Evolutionary conservation across 2,113 vertebrate genomes (phyloP), one percentile per base, ranked within the genome.

Genomic region (Colinus virginianus): DNA sequence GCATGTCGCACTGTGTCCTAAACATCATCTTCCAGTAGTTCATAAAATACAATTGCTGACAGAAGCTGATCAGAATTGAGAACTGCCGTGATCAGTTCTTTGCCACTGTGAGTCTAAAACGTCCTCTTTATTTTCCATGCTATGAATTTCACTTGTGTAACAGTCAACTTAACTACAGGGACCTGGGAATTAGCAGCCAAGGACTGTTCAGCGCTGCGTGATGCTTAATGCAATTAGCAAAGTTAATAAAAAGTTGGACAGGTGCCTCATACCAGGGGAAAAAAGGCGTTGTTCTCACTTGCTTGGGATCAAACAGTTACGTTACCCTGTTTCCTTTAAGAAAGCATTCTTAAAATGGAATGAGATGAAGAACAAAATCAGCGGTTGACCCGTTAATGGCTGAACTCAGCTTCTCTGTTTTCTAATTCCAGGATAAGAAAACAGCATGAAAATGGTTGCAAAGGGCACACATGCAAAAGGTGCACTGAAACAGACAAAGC

Each of bases 161-260:
- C 56, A 88, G 66, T 53, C 69, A 95, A 56, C 79, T 83, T 77
- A 79, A 46, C 46, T 75, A 6, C 2, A 86, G 62, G 18, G 76
- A 80, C 66, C 32, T 56, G 68, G 76, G 72, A 87, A 61, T 94
- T 68, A 94, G 61, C 87, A 96, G 56, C 55, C 80, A 58, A 92
- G 66, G 76, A 63, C 64, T 71, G 56, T 59, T 91, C 78, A 88
- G 72, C 68, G 46, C 84, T 78, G 61, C 36, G 80, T 74, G 91
- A 94, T 91, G 87, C 68, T 94, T 90, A 75, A 87, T 45, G 78
- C 78, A 96, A 94, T 92, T 94, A 95, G 90, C 78, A 91, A 80
- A 92, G 43, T 94, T 87, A 93, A 91, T 94, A 92, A 82, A 94
- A 90, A 36, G 9, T 75, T 92, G 72, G 89, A 82, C 63, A 93